These are phyloP conservation scores for Hoplostethus mediterraneus DNA, from an alignment of 2,797 vertebrate genomes.

Conservation along the genomic window DNA sequence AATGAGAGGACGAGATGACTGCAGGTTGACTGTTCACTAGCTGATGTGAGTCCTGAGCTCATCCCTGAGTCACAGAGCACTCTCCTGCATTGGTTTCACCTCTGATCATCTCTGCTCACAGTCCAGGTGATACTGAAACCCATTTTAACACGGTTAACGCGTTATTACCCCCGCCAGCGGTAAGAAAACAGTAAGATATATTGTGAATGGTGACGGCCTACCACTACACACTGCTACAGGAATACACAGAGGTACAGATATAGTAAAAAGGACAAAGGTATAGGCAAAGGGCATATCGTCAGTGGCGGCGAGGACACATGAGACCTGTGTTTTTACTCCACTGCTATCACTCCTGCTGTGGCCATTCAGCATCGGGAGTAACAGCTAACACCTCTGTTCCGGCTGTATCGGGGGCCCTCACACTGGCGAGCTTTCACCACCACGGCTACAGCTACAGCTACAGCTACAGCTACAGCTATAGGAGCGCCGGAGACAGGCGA, in stretches of 20 bases:
- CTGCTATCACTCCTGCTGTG: slow-evolving; percentile 31
- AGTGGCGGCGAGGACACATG: slow-evolving; percentile 13
- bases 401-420: slow-evolving; percentile 25
- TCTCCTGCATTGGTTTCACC: slow-evolving; percentile 32
- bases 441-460: slow-evolving; percentile 22
- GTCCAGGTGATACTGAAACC: slow-evolving; percentile 9
- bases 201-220: not conserved
- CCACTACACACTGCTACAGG: not conserved
- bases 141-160: not conserved
- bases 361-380: slow-evolving; percentile 10
- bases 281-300: slow-evolving; percentile 10
- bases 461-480: slow-evolving; percentile 7
- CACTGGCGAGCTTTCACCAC: slow-evolving; percentile 30
- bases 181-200: not conserved
- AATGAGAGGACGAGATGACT: slow-evolving; percentile 13
- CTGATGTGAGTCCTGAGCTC: slow-evolving; percentile 38
- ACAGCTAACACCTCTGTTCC: slow-evolving; percentile 16
- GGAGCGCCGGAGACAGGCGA: slow-evolving; percentile 47
- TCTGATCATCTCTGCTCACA: slow-evolving; percentile 8
- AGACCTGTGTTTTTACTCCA: slow-evolving; percentile 10
- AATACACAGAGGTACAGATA: not conserved
- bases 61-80: slow-evolving; percentile 45
- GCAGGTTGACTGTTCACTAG: slow-evolving; percentile 15
- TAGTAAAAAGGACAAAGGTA: not conserved
- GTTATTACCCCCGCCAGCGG: not conserved